phyloP scores from a whole-genome alignment of 1,140 invertebrate species.

The Dreissena rostriformis region DNA sequence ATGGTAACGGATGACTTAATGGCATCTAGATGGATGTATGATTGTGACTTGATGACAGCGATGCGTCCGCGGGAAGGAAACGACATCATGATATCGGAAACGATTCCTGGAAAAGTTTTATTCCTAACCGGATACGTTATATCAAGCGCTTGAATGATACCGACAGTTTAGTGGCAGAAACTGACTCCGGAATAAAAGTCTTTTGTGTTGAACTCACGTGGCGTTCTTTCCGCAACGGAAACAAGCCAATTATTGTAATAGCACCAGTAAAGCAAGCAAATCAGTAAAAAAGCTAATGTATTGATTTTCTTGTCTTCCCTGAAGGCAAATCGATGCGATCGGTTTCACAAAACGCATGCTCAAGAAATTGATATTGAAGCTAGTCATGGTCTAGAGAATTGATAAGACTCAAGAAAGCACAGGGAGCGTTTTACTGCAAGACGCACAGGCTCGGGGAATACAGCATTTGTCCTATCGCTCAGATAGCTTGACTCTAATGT shows the following conservation, averaged over 20 bases:
- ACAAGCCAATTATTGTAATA: not conserved
- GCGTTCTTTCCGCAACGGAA: conserved; percentile 1
- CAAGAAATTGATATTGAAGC: no score
- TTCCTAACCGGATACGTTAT: conserved; percentile 37
- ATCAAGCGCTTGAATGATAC: not conserved
- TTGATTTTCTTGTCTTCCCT: not conserved
- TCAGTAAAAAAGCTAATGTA: not conserved
- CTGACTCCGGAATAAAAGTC: not conserved
- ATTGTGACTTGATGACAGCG: not conserved
- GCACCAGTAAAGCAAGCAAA: not conserved
- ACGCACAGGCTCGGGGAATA: no score
- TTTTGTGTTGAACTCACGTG: conserved; percentile 9
- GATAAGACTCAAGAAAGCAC: no score
- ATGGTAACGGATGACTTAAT: conserved; percentile 37
- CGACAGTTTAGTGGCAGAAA: not conserved
- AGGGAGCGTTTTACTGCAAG: no score
- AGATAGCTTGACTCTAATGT: no score
- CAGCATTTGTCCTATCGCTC: no score
- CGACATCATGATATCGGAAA: conserved; percentile 49
- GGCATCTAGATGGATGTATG: not conserved
- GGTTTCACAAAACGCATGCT: no score
- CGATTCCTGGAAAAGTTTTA: conserved; percentile 40
- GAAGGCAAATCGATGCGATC: no score
- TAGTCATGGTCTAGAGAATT: no score
- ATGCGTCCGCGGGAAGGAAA: conserved; percentile 39